Percentiles rank a stretch among this genome's conserved stretches.
phyloP scores from a whole-genome alignment of 2,888 invertebrate genomes.

The Octodonta nipae region DNA sequence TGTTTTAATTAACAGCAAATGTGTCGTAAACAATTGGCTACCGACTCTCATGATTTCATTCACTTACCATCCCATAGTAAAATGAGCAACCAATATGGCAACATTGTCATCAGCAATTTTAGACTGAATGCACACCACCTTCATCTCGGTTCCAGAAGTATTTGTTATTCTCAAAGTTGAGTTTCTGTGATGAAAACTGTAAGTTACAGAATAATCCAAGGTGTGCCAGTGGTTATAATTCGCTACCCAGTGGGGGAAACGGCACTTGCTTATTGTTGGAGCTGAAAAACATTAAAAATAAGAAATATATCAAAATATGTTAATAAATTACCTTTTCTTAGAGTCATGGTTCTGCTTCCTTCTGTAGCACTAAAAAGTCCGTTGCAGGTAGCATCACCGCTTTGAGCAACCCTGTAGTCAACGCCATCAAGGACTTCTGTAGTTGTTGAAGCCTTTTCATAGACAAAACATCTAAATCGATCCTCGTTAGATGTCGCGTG shows the following conservation, averaged over 20 bases:
- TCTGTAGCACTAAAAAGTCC: conserved; percentile 82
- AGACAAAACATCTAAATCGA: conserved; percentile 88
- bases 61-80: conserved; percentile 60
- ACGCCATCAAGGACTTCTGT: conserved; percentile 36
- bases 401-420: conserved; percentile 76
- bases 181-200: conserved; percentile 72
- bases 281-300: conserved; percentile 37
- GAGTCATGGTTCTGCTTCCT: conserved; percentile 70
- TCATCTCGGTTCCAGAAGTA: conserved; percentile 47
- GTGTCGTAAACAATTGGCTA: too few species aligned
- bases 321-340: conserved; percentile 52
- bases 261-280: conserved; percentile 61
- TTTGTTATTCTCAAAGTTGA: conserved; percentile 59
- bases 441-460: conserved; percentile 58
- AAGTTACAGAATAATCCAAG: conserved; percentile 71
- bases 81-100: conserved; percentile 53
- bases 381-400: conserved; percentile 86
- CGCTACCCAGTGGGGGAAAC: conserved; percentile 78
- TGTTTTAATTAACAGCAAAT: too few species aligned
- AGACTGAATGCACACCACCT: conserved; percentile 52
- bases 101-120: conserved; percentile 45
- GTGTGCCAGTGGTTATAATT: conserved; percentile 79
- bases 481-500: conserved; percentile 86
- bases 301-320: background rate
- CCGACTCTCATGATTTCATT: background rate